Base-by-base conservation (phyloP, 2,888 invertebrate genomes). In the Drosophila pseudotalamancana region DNA sequence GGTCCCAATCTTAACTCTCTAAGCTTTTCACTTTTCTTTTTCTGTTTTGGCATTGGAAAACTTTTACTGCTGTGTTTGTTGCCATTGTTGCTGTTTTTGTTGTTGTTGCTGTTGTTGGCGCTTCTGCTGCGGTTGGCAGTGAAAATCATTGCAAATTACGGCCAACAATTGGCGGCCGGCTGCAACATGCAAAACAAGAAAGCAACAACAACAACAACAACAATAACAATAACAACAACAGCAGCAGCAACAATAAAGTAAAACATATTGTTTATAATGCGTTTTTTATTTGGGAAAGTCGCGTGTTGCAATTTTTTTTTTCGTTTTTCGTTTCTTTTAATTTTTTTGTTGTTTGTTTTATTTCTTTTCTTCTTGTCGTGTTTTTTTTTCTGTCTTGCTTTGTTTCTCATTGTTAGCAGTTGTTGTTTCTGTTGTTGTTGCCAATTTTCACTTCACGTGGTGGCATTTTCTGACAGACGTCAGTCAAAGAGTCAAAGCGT, bases 381-480 rank as follows among this genome's bases (percentile, higher is more conserved):
- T 16, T 45, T 51, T 3, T 31, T 35, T 31, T 19, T 49, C 54
- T 66, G 66, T 72, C 50, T 63, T 63, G 21, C 37, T 55, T 59
- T 51, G 45, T 40, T 32, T 68, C 66, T 69, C 56, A 59, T 72
- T 68, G 64, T 53, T 57, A 66, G 51, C 32, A n/a, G 54, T 49
- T 59, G 65, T 51, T 40, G 60, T 32, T 29, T 48, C 31, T 57
- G 18, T 43, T 67, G 64, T 64, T 68, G 67, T 71, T 73, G 85
- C 60, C 87, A 87, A 87, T 86, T 86, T 86, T 83, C 87, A 87
- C 85, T 87, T 87, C 86, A 83, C 69, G 62, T 75, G 64, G 72
- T 68, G 86, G 86, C 83, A 76, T 78, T 83, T 86, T 85, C 86
- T 85, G 83, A 83, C 83, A 83, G 75, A 70, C 86, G 86, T 83